Evolutionary conservation across 2,888 invertebrate species (phyloP).

Genomic region (Gryllus longicercus): DNA sequence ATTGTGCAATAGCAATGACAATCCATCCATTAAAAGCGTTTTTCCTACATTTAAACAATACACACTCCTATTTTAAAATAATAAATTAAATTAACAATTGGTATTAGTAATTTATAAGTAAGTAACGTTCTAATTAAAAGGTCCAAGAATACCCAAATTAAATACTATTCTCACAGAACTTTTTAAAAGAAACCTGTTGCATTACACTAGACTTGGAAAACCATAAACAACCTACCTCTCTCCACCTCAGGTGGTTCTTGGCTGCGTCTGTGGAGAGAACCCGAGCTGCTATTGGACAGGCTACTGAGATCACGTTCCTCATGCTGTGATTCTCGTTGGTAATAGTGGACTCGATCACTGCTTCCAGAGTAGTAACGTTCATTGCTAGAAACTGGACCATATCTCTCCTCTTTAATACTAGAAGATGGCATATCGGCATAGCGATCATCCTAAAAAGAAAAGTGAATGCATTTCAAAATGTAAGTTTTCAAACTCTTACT

Average conservation of each 20-base stretch:
- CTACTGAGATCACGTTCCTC: slow-evolving; percentile 56
- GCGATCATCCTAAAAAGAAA: slow-evolving; percentile 51
- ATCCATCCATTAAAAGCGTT: too few relatives aligned
- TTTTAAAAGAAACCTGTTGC: too few relatives aligned
- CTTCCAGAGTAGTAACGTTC: slow-evolving; percentile 47
- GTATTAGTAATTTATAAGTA: too few relatives aligned
- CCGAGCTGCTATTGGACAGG: slow-evolving; percentile 51
- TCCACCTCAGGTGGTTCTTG: slow-evolving; percentile 57
- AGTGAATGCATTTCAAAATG: not conserved
- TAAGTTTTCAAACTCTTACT: not conserved
- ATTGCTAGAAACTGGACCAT: slow-evolving; percentile 40
- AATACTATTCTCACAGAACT: too few relatives aligned
- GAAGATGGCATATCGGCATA: slow-evolving; percentile 46
- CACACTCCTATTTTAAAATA: too few relatives aligned
- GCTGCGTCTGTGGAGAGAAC: slow-evolving; percentile 53
- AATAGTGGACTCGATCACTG: slow-evolving; percentile 30
- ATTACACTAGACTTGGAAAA: too few relatives aligned
- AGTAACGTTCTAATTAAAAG: too few relatives aligned
- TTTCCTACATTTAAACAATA: too few relatives aligned
- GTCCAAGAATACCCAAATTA: too few relatives aligned
- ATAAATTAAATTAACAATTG: too few relatives aligned
- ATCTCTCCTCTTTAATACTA: slow-evolving; percentile 40
- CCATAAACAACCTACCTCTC: not conserved
- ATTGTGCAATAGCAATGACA: too few relatives aligned
- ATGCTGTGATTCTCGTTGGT: slow-evolving; percentile 38